Conservation (phyloP, 2,797 vertebrate genomes). For the Lophotriccus pileatus region DNA sequence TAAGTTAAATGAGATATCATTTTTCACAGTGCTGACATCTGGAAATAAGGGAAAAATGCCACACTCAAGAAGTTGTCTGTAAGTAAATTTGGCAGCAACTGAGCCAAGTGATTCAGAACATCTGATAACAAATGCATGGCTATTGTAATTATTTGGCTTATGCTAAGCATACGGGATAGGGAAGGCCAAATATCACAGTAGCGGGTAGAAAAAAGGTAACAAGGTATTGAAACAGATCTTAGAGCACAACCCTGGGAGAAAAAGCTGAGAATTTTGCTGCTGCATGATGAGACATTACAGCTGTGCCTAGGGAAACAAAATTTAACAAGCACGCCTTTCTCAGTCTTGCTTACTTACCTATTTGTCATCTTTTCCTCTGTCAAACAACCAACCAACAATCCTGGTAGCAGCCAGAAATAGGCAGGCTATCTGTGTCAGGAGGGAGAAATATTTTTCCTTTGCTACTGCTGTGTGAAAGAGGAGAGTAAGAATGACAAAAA, state of each 20-base stretch:
- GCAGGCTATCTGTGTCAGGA: neutral
- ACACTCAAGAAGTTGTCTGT: neutral
- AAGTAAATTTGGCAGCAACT: neutral
- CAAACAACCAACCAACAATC: neutral
- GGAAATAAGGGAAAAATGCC: constrained; percentile 2
- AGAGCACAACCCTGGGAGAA: neutral
- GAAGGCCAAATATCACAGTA: neutral
- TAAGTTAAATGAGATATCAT: neutral
- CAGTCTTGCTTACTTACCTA: neutral
- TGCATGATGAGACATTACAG: neutral
- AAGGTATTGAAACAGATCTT: neutral
- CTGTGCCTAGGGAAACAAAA: neutral
- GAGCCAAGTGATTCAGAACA: neutral
- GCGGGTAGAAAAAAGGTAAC: neutral
- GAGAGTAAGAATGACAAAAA: neutral
- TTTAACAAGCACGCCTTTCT: neutral
- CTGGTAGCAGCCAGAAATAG: neutral
- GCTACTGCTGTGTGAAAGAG: neutral
- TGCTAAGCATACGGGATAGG: neutral
- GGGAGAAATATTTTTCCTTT: neutral
- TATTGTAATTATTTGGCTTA: neutral
- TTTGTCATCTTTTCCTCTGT: neutral
- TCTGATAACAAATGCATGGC: neutral
- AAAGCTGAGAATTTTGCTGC: neutral
- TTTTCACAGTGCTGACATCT: neutral